Evolutionary conservation across 1,140 invertebrate species (phyloP), one percentile per base, ranked within the genome.

Genomic region (Drosophila nannoptera): DNA sequence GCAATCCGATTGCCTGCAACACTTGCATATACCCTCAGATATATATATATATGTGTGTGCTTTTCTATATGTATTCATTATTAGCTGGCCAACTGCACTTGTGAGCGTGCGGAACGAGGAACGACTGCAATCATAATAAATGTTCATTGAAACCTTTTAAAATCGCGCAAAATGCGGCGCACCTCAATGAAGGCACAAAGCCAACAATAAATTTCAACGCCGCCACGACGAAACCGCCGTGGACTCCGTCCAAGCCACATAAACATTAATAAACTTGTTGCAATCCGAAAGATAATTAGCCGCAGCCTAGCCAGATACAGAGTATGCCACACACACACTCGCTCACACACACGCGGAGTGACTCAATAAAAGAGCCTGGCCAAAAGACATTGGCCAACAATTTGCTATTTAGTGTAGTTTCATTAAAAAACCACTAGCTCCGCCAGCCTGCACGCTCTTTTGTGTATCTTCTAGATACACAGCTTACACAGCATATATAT

Each of bases 181-280:
- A 71, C 78, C 80, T 84, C 80, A 78, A 80, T 84, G 73, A 73
- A 73, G 81, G 81, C 81, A 84, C 73, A 54, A 61, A 56, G 29
- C 64, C 70, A 86, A 84, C 77, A 86, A 84, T 84, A 84, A 84
- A 86, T 84, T 86, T 86, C 55, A 81, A 71, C 74, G 56, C 56
- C 52, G 66, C 76, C 69, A 76, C 80, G 73, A 78, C 54, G 40
- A 45, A 33, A 32, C 16, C 38, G 40, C 49, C 29, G 16, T 16
- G 46, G 29, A 52, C 54, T 43, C 43, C 42, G 22, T 38, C 12
- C 12, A 58, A 38, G 45, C 43, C 73, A 72, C 77, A 86, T 81
- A 86, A 86, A 86, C 81, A 86, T 86, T 86, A 86, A 86, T 86
- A 86, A 87, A 87, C 81, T 86, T 86, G 82, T 86, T 86, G 82